Evolutionary conservation across 2,797 vertebrate species (phyloP).

Genomic region (Chiroxiphia lanceolata): DNA sequence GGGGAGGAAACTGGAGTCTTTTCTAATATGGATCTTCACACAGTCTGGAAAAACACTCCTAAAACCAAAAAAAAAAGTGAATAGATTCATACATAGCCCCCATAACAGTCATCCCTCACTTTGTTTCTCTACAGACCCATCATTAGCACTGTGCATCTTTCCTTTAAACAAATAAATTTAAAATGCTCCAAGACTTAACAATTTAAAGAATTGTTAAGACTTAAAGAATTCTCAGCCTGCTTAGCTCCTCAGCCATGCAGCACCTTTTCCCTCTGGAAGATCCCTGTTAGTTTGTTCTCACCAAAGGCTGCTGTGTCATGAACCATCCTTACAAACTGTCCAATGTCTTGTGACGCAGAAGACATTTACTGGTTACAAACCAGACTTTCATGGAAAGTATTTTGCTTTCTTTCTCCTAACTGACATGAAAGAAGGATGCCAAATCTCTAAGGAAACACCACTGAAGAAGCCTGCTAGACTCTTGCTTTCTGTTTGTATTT

Average conservation of each 20-base stretch:
- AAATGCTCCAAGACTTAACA: background rate
- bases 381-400: background rate
- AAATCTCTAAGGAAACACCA: background rate
- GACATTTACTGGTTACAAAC: background rate
- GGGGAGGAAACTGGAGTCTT: fast-evolving
- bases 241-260: background rate
- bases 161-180: background rate
- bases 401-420: background rate
- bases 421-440: background rate
- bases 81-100: background rate
- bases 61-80: background rate
- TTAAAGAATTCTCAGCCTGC: background rate
- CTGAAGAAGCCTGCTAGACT: background rate
- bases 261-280: background rate
- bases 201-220: too few species aligned
- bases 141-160: background rate
- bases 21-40: background rate
- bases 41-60: background rate
- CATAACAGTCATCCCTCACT: background rate
- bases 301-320: background rate
- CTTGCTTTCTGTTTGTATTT: background rate
- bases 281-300: background rate
- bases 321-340: background rate
- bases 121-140: background rate
- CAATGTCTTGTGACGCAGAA: background rate